Base-by-base conservation (phyloP, 2,113 vertebrate genomes). In the Clarias magur region DNA sequence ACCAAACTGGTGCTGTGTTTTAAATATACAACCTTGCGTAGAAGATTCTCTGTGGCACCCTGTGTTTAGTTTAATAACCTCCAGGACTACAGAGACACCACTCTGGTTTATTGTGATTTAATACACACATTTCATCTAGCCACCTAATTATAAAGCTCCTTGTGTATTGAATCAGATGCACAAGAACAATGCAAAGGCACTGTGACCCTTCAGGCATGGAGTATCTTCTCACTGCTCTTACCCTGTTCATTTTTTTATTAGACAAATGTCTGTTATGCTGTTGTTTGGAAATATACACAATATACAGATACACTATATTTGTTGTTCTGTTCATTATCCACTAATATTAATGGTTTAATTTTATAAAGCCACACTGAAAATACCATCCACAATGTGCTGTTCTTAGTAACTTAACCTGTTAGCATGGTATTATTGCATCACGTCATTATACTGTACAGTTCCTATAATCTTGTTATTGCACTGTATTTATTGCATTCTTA, bases 201-300 rank as follows among this genome's bases (percentile, higher is more conserved):
- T 80, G 75, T 70, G 21, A 54, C 30, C 78, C 78, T 80, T 65
- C 85, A 86, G 76, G 76, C 78, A 65, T 38, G 23, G 30, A 70
- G 62, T 68, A 80, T 81, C 85, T 27, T 56, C 21, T 80, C 27
- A 25, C 76, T 80, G n/a, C 27, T 80, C 15, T 59, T 80, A 68
- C 12, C 59, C 85, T 70, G 8, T 70, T n/a, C 27, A 25, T 68
- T 53, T 34, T 70, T 70, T 57, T 72, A 84, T 84, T 72, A 2
- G n/a, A 72, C 42, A 72, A 84, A 60, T 70, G 56, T 70, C 12
- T 59, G 53, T 62, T 13, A 34, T 38, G 5, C 19, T 76, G 70
- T 62, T 62, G 23, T 34, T 72, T 2, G 27, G 34, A 85, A 76
- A 8, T 42, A 62, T 60, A 34, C 54, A 38, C 56, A 59, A 59